These are phyloP conservation scores for Fabriciana adippe DNA, from an alignment of 2,888 invertebrate species.

Conservation along the genomic window DNA sequence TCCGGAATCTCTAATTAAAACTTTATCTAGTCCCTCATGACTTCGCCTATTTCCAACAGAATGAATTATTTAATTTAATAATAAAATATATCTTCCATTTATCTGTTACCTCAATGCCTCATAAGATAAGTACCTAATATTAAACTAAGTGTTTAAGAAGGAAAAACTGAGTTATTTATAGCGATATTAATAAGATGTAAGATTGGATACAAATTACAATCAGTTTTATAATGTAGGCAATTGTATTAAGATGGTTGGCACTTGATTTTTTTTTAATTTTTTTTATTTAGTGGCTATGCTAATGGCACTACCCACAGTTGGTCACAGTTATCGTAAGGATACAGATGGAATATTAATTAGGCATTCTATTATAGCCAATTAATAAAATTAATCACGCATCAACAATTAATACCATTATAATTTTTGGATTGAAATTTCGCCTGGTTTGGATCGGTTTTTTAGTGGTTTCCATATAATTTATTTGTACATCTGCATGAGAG, in stretches of 20 bases:
- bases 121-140: no score
- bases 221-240: constrained; percentile 4
- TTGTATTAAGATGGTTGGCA: constrained; percentile 16
- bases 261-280: constrained; percentile 21
- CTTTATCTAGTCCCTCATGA: constrained; percentile 66
- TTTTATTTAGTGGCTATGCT: constrained; percentile 5
- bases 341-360: constrained; percentile 37
- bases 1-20: constrained; percentile 81
- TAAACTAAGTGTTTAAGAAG: not conserved
- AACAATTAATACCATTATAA: constrained; percentile 17
- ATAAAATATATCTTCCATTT: no score
- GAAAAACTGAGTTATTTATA: not conserved
- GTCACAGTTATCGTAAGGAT: constrained; percentile 26
- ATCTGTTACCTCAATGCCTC: no score
- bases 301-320: constrained; percentile 26
- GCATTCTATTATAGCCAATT: constrained; percentile 30
- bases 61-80: not conserved
- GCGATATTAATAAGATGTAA: constrained; percentile 2
- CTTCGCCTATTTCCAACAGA: constrained; percentile 25
- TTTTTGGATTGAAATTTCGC: constrained; percentile 1
- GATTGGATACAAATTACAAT: constrained; percentile 1
- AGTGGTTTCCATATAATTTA: not conserved
- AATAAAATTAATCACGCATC: constrained; percentile 26
- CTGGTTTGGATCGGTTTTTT: not conserved
- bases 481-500: no score